A percentile compares a stretch with the other conserved stretches of the same genome.
These are phyloP conservation scores for Macaria liturata DNA, from an alignment of 2,888 invertebrate species.

Conservation along the genomic window DNA sequence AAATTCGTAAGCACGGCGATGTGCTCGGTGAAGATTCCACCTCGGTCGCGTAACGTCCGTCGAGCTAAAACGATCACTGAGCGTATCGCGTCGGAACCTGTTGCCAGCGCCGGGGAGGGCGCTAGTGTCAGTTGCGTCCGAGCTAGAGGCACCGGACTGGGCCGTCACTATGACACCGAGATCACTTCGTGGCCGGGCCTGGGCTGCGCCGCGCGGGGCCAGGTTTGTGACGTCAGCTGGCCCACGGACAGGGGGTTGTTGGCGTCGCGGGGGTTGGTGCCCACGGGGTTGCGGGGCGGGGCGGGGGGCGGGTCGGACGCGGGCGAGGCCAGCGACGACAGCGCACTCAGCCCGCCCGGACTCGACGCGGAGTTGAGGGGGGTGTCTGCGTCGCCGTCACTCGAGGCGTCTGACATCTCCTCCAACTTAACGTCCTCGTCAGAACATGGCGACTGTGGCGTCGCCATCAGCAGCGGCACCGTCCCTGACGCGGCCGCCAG, in stretches of 20 bases:
- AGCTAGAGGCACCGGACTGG: constrained; percentile 27
- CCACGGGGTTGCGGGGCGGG: constrained; percentile 89
- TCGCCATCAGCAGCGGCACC: constrained; percentile 89
- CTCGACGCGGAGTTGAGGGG: constrained; percentile 75
- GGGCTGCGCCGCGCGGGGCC: constrained; percentile 69
- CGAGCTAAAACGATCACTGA: constrained; percentile 44
- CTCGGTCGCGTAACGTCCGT: constrained; percentile 45
- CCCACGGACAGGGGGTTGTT: constrained; percentile 96
- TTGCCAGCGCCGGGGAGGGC: no score
- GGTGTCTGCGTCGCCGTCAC: constrained; percentile 82
- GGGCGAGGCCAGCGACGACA: constrained; percentile 88
- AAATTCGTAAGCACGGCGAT: constrained; percentile 30
- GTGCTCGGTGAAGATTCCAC: constrained; percentile 40
- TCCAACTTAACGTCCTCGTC: constrained; percentile 88
- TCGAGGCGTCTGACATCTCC: constrained; percentile 86
- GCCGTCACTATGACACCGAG: constrained; percentile 74
- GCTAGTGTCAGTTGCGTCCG: not conserved
- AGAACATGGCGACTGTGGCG: constrained; percentile 92
- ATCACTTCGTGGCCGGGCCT: constrained; percentile 44
- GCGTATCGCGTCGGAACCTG: constrained; percentile 25
- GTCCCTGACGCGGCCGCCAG: constrained; percentile 86
- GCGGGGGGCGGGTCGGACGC: constrained; percentile 86
- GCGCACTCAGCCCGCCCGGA: constrained; percentile 76
- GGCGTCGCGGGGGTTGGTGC: constrained; percentile 95
- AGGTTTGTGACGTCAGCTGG: constrained; percentile 90